A percentile compares a stretch with the other conserved stretches of the same genome.
phyloP scores from a whole-genome alignment of 2,113 vertebrate species.

The Chaetodon trifascialis region DNA sequence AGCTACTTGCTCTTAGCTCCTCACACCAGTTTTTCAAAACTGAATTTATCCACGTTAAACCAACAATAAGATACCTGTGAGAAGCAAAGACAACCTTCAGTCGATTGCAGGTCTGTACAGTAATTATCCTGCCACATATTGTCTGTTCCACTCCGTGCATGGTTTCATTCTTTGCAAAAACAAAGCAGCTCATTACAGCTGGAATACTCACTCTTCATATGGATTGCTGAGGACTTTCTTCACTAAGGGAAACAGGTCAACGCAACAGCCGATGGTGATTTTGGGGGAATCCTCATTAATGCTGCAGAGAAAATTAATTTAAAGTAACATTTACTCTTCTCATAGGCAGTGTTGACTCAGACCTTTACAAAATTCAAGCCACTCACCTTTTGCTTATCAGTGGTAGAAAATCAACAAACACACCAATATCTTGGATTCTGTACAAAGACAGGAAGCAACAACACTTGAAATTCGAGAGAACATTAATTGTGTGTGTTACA shows the following conservation, averaged over 20 bases:
- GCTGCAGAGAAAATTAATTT: conserved; percentile 79
- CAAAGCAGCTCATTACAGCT: background rate
- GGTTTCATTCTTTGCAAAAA: background rate
- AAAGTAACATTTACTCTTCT: background rate
- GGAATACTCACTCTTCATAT: conserved; percentile 93
- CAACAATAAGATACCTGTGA: conserved; percentile 90
- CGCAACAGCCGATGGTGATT: conserved; percentile 92
- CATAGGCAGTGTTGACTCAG: background rate
- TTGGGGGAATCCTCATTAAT: conserved; percentile 89
- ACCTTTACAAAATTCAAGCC: background rate
- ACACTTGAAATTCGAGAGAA: conserved; percentile 1
- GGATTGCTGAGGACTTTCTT: conserved; percentile 89
- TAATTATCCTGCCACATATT: background rate
- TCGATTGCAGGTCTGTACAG: background rate
- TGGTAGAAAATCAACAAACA: conserved; percentile 94
- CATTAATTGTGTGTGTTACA: background rate
- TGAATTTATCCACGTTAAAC: conserved; percentile 92
- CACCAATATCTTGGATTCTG: conserved; percentile 93
- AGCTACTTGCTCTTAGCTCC: conserved; percentile 86
- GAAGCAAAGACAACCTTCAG: background rate
- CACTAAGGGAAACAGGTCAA: conserved; percentile 93
- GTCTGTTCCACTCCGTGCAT: background rate
- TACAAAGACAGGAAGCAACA: conserved; percentile 20
- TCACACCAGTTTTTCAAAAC: conserved; percentile 93
- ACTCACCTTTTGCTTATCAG: conserved; percentile 91